phyloP scores from a whole-genome alignment of 2,113 vertebrate species.

The Halichoerus grypus region DNA sequence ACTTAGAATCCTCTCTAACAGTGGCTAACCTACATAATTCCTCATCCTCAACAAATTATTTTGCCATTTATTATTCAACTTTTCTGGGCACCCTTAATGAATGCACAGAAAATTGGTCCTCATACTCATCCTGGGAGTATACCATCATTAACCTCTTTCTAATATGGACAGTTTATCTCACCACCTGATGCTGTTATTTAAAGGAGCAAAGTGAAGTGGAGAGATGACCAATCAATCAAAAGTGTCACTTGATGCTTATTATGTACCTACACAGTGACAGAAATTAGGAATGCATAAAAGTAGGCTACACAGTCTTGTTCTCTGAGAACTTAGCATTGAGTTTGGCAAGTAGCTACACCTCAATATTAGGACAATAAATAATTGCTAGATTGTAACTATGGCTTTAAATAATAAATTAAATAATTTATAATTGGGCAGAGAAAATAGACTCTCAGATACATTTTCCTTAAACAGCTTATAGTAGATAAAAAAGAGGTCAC shows the following conservation, averaged over 20 bases:
- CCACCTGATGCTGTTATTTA: neutral
- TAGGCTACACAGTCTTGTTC: neutral
- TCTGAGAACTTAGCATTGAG: neutral
- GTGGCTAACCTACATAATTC: neutral
- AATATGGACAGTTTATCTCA: neutral
- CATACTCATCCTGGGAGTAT: neutral
- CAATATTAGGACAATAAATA: conserved; percentile 6
- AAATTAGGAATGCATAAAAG: neutral
- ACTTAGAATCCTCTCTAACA: conserved; percentile 4
- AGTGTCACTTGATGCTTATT: neutral
- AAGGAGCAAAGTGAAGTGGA: conserved; percentile 20
- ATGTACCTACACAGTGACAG: neutral
- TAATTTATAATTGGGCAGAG: conserved; percentile 26
- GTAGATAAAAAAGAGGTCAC: neutral
- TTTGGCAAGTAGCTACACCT: neutral
- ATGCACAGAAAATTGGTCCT: conserved; percentile 42
- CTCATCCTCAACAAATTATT: conserved; percentile 17
- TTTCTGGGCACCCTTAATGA: neutral
- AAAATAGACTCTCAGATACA: neutral
- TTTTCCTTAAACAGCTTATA: conserved; percentile 14
- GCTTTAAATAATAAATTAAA: neutral
- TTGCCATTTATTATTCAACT: conserved; percentile 18
- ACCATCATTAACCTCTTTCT: neutral
- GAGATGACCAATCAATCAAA: neutral
- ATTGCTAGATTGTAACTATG: neutral